Evolutionary conservation across 2,888 invertebrate species (phyloP).

Genomic region (Drosophila rubida): DNA sequence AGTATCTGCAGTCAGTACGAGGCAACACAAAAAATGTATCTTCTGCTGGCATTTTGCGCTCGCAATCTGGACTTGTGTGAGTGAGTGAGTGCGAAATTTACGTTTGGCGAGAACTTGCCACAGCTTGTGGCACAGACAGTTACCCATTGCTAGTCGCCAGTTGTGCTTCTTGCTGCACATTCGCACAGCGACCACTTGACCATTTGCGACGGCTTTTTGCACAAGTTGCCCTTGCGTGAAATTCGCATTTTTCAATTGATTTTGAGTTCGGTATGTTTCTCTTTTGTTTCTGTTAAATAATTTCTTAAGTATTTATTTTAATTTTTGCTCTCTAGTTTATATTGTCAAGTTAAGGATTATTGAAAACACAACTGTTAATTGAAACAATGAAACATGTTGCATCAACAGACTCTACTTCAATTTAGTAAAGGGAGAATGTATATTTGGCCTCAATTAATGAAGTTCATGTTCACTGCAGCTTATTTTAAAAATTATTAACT

Average conservation of each 20-base stretch:
- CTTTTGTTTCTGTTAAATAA: background rate
- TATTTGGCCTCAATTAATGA: no score
- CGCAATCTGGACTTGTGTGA: slow-evolving; percentile 31
- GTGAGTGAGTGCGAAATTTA: slow-evolving; percentile 62
- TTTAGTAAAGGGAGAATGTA: no score
- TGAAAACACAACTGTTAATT: no score
- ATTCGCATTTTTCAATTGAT: background rate
- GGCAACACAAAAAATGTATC: slow-evolving; percentile 41
- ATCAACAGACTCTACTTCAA: no score
- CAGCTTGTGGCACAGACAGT: slow-evolving; percentile 60
- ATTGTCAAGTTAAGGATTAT: background rate
- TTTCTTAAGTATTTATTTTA: background rate
- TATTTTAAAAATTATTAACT: no score
- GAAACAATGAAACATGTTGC: no score
- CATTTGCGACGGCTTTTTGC: slow-evolving; percentile 25
- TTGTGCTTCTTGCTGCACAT: slow-evolving; percentile 42
- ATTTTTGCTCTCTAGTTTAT: background rate
- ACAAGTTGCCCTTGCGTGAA: background rate
- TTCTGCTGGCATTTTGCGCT: slow-evolving; percentile 56
- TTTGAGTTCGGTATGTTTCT: slow-evolving; percentile 39
- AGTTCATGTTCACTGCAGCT: no score
- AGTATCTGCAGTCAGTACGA: slow-evolving; percentile 67
- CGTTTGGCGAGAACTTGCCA: slow-evolving; percentile 50
- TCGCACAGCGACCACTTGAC: slow-evolving; percentile 44
- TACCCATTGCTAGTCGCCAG: slow-evolving; percentile 57